phyloP scores from a whole-genome alignment of 2,888 invertebrate species.

The Drosophila borealis region DNA sequence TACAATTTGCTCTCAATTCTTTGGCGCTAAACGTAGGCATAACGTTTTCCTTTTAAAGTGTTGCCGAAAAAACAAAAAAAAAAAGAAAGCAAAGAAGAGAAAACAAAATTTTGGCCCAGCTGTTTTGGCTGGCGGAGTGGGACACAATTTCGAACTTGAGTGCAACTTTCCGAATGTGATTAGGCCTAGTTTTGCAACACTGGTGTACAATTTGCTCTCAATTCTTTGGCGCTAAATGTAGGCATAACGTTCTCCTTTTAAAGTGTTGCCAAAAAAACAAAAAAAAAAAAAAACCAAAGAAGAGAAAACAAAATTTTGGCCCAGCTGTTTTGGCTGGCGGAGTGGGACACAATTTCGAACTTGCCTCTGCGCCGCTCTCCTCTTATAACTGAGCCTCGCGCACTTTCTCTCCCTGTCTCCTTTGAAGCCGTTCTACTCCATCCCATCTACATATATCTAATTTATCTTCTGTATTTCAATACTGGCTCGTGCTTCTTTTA shows the following conservation, averaged over 20 bases:
- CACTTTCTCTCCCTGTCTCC: not conserved
- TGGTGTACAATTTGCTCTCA: constrained; percentile 6
- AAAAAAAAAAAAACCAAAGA: not conserved
- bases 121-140: not conserved
- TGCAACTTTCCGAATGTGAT: constrained; percentile 7
- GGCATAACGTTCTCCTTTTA: constrained; percentile 27
- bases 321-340: not conserved
- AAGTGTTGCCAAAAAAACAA: constrained; percentile 27
- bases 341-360: constrained; percentile 34
- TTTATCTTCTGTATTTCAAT: constrained; percentile 3
- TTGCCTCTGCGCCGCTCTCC: constrained; percentile 25
- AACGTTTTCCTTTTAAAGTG: constrained; percentile 40
- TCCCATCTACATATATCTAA: not conserved
- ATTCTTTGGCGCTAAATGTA: constrained; percentile 1
- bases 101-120: not conserved
- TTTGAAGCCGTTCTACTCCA: not conserved
- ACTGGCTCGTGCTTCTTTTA: not conserved
- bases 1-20: constrained; percentile 9
- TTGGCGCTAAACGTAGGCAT: not conserved
- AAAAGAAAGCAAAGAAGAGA: not conserved
- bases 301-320: not conserved
- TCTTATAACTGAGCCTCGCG: constrained; percentile 39
- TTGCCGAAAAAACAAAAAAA: constrained; percentile 16
- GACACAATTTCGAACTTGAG: constrained; percentile 34
- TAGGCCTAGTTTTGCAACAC: constrained; percentile 11